Percentiles rank a stretch among this genome's conserved stretches.
phyloP scores from a whole-genome alignment of 2,888 invertebrate species.

The Harmothoe impar region DNA sequence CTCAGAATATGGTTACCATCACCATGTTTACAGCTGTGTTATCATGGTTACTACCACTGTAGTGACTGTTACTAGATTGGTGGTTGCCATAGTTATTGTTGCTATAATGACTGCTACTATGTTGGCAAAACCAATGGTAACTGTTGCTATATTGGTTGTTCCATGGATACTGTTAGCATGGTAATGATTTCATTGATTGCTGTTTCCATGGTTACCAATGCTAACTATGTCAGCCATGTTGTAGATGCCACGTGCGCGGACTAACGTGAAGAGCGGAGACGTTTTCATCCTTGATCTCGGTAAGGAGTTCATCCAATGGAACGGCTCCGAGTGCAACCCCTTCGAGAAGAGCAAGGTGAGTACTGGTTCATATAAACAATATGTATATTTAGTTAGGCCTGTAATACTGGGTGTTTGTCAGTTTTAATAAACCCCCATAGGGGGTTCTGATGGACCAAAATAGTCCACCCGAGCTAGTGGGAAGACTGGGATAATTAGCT shows the following conservation, averaged over 20 bases:
- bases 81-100: no score
- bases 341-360: conserved; percentile 77
- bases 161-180: background rate
- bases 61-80: no score
- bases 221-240: conserved; percentile 13
- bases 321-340: conserved; percentile 77
- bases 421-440: no score
- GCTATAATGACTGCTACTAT: background rate
- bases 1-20: no score
- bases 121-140: background rate
- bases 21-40: no score
- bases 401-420: no score
- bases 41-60: no score
- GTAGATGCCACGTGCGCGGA: conserved; percentile 61
- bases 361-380: background rate
- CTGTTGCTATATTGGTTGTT: background rate
- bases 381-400: no score
- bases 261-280: conserved; percentile 74
- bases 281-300: conserved; percentile 80
- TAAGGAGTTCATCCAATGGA: conserved; percentile 76
- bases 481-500: no score
- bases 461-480: background rate
- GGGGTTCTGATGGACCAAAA: no score
- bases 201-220: background rate
- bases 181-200: background rate